phyloP scores from a whole-genome alignment of 2,113 vertebrate genomes.

The Stomatorhinus ivindoensis region DNA sequence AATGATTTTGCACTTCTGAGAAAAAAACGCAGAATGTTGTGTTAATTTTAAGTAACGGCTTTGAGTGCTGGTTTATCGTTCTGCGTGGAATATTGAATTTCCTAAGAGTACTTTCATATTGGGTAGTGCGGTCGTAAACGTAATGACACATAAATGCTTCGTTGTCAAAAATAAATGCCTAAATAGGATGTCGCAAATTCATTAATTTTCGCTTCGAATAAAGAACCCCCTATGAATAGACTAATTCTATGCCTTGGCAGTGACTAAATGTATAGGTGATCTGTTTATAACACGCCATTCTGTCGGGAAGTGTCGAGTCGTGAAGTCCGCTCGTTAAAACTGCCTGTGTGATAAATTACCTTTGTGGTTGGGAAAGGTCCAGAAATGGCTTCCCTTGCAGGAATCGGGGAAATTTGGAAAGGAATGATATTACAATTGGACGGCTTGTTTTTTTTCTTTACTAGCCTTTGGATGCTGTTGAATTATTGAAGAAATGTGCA shows the following conservation, averaged over 20 bases:
- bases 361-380: neutral
- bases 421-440: neutral
- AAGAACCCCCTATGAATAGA: neutral
- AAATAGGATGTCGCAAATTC: neutral
- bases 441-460: neutral
- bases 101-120: neutral
- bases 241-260: neutral
- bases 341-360: neutral
- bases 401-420: neutral
- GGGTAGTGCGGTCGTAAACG: neutral
- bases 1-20: neutral
- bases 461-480: neutral
- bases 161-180: neutral
- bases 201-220: neutral
- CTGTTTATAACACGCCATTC: neutral
- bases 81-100: neutral
- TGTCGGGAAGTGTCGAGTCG: neutral
- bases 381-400: neutral
- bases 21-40: neutral
- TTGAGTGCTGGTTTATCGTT: neutral
- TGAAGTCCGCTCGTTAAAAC: neutral
- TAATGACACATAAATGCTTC: neutral
- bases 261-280: neutral
- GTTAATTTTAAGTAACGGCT: neutral
- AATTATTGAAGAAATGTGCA: neutral